Evolutionary conservation across 2,888 invertebrate genomes (phyloP), one percentile per base, ranked within the genome.

Genomic region (Eilema griseolum): DNA sequence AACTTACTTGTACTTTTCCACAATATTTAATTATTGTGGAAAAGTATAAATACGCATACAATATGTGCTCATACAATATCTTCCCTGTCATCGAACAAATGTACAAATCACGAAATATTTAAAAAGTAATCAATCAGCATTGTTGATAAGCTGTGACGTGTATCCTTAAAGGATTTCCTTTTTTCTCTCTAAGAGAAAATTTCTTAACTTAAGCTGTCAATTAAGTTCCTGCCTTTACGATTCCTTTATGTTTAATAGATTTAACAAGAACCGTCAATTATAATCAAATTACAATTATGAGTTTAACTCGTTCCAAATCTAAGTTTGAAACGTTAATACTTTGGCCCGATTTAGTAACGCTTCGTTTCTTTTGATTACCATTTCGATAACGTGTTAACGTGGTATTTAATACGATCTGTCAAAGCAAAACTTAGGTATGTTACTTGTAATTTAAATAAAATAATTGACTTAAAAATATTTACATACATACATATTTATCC

Each of bases 241-340:
- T n/a, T 52, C 31, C 26, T 61, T 28, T n/a, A 61, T 59, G 59
- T 52, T 52, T n/a, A 52, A 52, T 52, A 52, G 52, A 52, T 52
- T 52, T n/a, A 52, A 52, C n/a, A 52, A 52, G n/a, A n/a, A 20
- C 52, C 52, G n/a, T 52, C 52, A 52, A 52, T 52, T 52, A 52
- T 20, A 57, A 57, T 24, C 57, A 23, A 57, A 24, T 57, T 24
- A 59, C 59, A 59, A 59, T 59, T 76, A 76, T 73, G 69, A 75
- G 71, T 83, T 79, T 73, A n/a, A 68, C 63, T 71, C 69, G 69
- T 33, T 66, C 31, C 68, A 76, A 76, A 76, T 52, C 31, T 68
- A 68, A 80, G 70, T 78, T 12, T 16, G 65, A 57, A 76, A 73
- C 67, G 72, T 76, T 75, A 74, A 82, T 80, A 75, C 74, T 79